Base-by-base conservation (phyloP, 2,113 vertebrate genomes). In the Antigone vipio region DNA sequence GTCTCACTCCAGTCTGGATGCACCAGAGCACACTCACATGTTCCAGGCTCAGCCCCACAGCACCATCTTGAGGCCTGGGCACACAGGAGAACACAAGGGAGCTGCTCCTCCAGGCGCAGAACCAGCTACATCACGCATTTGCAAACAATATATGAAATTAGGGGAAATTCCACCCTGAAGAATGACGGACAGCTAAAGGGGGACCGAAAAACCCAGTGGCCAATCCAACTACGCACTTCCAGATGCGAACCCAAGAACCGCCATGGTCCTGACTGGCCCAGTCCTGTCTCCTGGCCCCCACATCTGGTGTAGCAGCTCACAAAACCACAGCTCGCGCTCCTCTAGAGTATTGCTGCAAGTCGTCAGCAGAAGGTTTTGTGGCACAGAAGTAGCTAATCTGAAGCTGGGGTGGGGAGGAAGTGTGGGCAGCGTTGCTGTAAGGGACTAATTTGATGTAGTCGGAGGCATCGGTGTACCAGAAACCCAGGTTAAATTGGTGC, bases 11-110 rank as follows among this genome's bases (percentile, higher is more conserved):
- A 4, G 20, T 6, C n/a, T 24, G 85, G 85, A 14, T 3, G 44
- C 52, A 16, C 32, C 38, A 3, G 12, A 10, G 52, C 4, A 0
- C 34, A 5, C 15, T 13, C 0, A 0, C 9, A 2, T 4, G 38
- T 6, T 1, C 55, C 95, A 64, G 72, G 3, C 83, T 81, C 90
- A 58, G 79, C 40, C 77, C 63, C 86, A 71, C 81, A 89, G 85
- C 89, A 85, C 73, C 89, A 76, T 49, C 69, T 50, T 32, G 1
- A 73, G 89, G 89, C 20, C n/a, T 16, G 64, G 90, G 87, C 83
- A 77, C 44, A 22, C 20, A 9, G 1, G 60, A 22, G 30, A 58
- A 14, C 44, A 44, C 44, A 44, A 44, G 44, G 44, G 11, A 42
- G 55, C 81, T 49, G 47, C 44, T 89, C 49, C 64, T 68, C 16